A percentile compares a stretch with the other conserved stretches of the same genome.
phyloP scores from a whole-genome alignment of 2,113 vertebrate species.

The Sander vitreus region DNA sequence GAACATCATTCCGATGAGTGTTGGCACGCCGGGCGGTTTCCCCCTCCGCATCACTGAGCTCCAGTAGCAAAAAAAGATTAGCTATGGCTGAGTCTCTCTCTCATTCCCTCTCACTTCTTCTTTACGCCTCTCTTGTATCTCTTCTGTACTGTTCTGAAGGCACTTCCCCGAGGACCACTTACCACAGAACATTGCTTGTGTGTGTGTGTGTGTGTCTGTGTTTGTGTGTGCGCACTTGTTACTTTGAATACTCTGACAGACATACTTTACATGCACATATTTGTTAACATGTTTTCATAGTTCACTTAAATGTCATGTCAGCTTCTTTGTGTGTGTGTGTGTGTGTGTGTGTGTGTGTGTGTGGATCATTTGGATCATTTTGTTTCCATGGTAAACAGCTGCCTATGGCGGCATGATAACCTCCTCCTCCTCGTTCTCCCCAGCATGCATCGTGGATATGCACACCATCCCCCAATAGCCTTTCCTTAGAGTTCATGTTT shows the following conservation, averaged over 20 bases:
- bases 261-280: background rate
- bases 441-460: background rate
- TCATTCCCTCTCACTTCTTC: slow-evolving; percentile 29
- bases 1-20: slow-evolving; percentile 39
- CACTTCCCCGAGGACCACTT: slow-evolving; percentile 13
- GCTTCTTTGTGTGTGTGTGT: background rate
- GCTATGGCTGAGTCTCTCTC: slow-evolving; percentile 16
- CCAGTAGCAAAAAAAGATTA: slow-evolving; percentile 31
- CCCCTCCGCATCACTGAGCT: slow-evolving; percentile 16
- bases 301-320: background rate
- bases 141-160: background rate
- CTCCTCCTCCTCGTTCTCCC: background rate
- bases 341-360: background rate
- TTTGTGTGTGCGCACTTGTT: background rate
- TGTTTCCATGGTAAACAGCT: slow-evolving; percentile 11
- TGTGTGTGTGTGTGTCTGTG: background rate
- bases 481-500: background rate
- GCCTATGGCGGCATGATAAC: background rate
- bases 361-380: background rate
- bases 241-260: background rate
- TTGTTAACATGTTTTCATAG: slow-evolving; percentile 3
- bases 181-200: background rate
- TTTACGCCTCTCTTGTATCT: slow-evolving; percentile 30
- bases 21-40: slow-evolving; percentile 14
- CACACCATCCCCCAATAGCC: background rate